Evolutionary conservation across 2,888 invertebrate species (phyloP), one percentile per base, ranked within the genome.

Genomic region (Volucella zonaria): DNA sequence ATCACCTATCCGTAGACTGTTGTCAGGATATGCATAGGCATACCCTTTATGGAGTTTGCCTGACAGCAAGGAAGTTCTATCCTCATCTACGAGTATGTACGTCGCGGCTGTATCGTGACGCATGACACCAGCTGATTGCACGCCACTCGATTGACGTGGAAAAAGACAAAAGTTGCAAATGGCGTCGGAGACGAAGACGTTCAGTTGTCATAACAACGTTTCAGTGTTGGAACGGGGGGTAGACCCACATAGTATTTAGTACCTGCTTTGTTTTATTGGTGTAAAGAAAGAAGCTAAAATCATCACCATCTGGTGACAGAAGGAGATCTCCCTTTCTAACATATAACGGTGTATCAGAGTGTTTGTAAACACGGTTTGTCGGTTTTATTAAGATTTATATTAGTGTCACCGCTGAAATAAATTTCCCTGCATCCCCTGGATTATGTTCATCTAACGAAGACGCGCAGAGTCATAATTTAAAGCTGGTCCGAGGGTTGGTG

Each of bases 401-500:
- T 61, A 75, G 51, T 79, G 79, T 83, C 83, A 71, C 75, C 70
- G 75, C 38, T 79, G 79, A 76, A 79, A 83, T 76, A 76, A 83
- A 79, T 83, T 75, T 76, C 40, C 51, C 59, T 76, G 10, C 49
- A 56, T 18, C 64, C 40, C n/a, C 23, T 14, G 64, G 18, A 14
- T 64, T 14, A 38, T 62, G 43, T 49, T 45, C 54, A 49, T 66
- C 64, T 54, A 67, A 62, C 42, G 40, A 15, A 62, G 47, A 38
- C 49, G 40, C 42, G 45, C 70, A 42, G 64, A 49, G 54, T 51
- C 66, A 67, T 79, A 76, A 75, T 79, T 78, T 54, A 70, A 15
- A 47, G 23, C 52, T 15, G n/a, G 68, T n/a, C 61, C 59, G n/a
- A 12, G 56, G 49, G 52, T 52, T 52, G 54, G 1, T 18, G 66